These are phyloP conservation scores for Timema podura DNA, from an alignment of 2,888 invertebrate species.

Conservation along the genomic window DNA sequence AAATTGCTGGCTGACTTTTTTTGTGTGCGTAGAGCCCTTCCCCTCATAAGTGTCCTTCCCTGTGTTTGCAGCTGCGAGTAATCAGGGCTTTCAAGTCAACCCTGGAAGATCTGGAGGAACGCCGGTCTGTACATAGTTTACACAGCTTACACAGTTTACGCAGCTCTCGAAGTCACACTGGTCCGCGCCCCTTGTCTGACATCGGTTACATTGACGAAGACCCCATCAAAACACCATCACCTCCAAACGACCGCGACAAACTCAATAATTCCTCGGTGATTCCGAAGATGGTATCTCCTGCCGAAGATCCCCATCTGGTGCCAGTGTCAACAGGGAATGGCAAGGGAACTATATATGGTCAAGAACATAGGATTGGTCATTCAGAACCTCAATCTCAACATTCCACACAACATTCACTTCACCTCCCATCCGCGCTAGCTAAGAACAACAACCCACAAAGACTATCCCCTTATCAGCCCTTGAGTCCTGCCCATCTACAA, in stretches of 20 bases:
- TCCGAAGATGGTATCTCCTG: conserved; percentile 37
- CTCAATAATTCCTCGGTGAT: conserved; percentile 35
- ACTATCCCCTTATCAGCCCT: conserved; percentile 32
- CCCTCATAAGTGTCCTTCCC: conserved; percentile 48
- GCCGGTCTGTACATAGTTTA: conserved; percentile 96
- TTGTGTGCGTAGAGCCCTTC: conserved; percentile 32
- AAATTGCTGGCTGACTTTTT: conserved; percentile 25
- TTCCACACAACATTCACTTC: conserved; percentile 25
- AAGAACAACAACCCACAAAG: conserved; percentile 31
- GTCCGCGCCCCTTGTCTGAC: conserved; percentile 72
- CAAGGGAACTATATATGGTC: conserved; percentile 28
- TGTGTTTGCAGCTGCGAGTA: conserved; percentile 97
- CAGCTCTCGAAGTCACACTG: conserved; percentile 71
- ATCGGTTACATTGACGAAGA: conserved; percentile 80
- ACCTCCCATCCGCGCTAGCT: conserved; percentile 28
- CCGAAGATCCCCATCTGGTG: conserved; percentile 37
- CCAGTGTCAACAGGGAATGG: conserved; percentile 25
- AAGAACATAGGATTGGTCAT: conserved; percentile 24
- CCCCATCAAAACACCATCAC: conserved; percentile 48
- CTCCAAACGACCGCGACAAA: conserved; percentile 40
- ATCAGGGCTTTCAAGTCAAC: conserved; percentile 99
- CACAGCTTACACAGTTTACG: conserved; percentile 86
- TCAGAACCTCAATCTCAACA: conserved; percentile 30
- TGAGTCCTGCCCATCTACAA: conserved; percentile 33
- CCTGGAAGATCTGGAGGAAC: conserved; percentile 99